Percentiles rank a stretch among this genome's conserved stretches.
phyloP scores from a whole-genome alignment of 2,888 invertebrate genomes.

The Abrostola triplasia region DNA sequence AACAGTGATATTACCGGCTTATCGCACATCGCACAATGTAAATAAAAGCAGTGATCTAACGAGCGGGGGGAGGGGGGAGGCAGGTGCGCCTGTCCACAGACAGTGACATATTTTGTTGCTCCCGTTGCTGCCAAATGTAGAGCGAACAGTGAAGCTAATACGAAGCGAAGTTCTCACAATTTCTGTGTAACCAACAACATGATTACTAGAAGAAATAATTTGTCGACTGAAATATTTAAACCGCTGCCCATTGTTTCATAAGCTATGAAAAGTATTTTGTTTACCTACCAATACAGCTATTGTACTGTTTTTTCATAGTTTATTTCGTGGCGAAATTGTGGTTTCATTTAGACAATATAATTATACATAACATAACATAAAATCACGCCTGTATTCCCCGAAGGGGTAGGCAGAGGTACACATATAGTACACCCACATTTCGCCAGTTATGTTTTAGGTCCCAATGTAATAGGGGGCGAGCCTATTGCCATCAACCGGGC shows the following conservation, averaged over 20 bases:
- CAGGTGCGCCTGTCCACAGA: slow-evolving; percentile 65
- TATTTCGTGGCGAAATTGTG: too few species aligned
- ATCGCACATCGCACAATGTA: slow-evolving; percentile 22
- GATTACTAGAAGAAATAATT: not conserved
- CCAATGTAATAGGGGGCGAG: too few species aligned
- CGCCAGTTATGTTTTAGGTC: too few species aligned
- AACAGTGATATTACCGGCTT: slow-evolving; percentile 13
- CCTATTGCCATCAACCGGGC: too few species aligned
- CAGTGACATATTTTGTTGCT: slow-evolving; percentile 75
- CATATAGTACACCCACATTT: too few species aligned
- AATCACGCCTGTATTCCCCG: too few species aligned
- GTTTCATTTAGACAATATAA: too few species aligned
- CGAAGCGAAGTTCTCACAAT: slow-evolving; percentile 40
- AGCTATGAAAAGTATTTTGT: too few species aligned
- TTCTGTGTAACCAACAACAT: slow-evolving; percentile 29
- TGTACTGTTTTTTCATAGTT: too few species aligned
- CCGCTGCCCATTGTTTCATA: not conserved
- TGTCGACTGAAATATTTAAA: not conserved
- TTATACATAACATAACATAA: too few species aligned
- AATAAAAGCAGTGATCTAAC: slow-evolving; percentile 48
- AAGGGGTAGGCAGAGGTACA: too few species aligned
- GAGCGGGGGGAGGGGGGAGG: slow-evolving; percentile 25
- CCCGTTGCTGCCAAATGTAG: slow-evolving; percentile 64
- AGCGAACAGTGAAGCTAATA: slow-evolving; percentile 56
- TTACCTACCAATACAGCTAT: too few species aligned